Conservation (phyloP, 2,113 vertebrate species). For the Crotalus tigris region DNA sequence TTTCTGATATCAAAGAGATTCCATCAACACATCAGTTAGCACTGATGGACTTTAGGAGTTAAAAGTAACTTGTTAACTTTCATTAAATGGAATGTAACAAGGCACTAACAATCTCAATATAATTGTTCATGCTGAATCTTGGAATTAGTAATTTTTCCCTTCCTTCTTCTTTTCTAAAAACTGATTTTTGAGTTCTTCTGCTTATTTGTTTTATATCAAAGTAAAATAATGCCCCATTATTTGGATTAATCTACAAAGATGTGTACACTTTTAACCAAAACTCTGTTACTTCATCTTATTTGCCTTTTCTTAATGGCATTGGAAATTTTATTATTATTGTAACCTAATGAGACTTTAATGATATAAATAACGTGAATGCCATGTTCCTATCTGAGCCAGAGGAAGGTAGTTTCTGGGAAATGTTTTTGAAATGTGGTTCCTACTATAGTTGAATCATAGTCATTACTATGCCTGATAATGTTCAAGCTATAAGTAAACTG, state of each 20-base stretch:
- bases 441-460: not conserved
- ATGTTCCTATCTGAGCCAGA: not conserved
- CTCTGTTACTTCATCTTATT: not conserved
- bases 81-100: not conserved
- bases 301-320: not conserved
- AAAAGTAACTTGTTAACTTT: not conserved
- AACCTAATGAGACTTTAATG: not conserved
- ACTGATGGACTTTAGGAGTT: not conserved
- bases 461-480: not conserved
- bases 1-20: not conserved
- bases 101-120: not conserved
- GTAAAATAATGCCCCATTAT: not conserved
- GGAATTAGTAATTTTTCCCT: not conserved
- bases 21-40: not conserved
- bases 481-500: not conserved
- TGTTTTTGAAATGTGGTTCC: not conserved
- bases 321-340: not conserved
- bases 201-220: not conserved
- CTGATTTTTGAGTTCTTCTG: not conserved
- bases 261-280: not conserved
- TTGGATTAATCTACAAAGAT: not conserved
- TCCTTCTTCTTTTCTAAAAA: not conserved
- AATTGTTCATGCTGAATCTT: not conserved
- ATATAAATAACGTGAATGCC: not conserved
- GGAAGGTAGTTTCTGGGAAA: not conserved